Evolutionary conservation across 2,888 invertebrate species (phyloP), one percentile per base, ranked within the genome.

Genomic region (Pardosa pseudoannulata): DNA sequence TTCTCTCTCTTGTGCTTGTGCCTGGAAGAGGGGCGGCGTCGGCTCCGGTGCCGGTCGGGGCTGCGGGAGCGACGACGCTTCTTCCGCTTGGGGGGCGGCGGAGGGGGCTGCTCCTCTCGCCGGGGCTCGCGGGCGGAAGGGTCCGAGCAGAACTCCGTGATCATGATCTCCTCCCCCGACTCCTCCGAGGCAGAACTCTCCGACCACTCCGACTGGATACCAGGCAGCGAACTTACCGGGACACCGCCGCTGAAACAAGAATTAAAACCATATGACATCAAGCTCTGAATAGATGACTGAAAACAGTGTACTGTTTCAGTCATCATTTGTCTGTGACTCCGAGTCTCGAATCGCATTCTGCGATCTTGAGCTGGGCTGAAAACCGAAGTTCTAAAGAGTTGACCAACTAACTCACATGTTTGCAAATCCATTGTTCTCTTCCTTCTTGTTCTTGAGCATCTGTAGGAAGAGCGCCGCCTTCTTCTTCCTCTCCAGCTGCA

Each of bases 391-490:
- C n/a, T n/a, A n/a, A n/a, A n/a, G n/a, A n/a, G n/a, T n/a, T n/a
- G n/a, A n/a, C n/a, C n/a, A n/a, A n/a, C n/a, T n/a, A n/a, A n/a
- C n/a, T n/a, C n/a, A n/a, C 0, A 62, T 19, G 23, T 64, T 50
- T n/a, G n/a, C n/a, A n/a, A n/a, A n/a, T n/a, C n/a, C n/a, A n/a
- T n/a, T n/a, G n/a, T n/a, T n/a, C 32, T 68, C 85, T 1, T 79
- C 74, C 28, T 32, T 31, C 16, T 50, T 79, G n/a, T 28, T 46
- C 27, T 83, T 71, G 1, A 88, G 19, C 87, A 83, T 87, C 19
- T 93, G 93, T 11, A 96, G 93, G 91, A 97, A 97, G 90, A 95
- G 95, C 11, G 96, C 95, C 0, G 96, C 97, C 89, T 95, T 95
- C 31, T 94, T 94, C 89, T 96, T 95, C 0, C 97, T 92, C 91